Base-by-base conservation (phyloP, 2,888 invertebrate genomes). In the Xestia sexstrigata region DNA sequence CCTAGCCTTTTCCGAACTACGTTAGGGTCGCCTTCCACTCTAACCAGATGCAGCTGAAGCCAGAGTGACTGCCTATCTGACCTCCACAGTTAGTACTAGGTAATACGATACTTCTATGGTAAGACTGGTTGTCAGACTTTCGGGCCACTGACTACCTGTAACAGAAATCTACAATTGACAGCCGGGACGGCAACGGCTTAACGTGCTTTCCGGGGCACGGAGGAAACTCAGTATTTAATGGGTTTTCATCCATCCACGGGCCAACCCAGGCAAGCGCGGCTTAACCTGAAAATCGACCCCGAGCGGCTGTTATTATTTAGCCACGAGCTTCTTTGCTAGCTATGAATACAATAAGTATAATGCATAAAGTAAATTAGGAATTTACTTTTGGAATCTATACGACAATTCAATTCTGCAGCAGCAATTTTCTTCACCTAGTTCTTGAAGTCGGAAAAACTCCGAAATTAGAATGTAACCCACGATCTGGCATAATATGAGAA, bases 381-480 rank as follows among this genome's bases (percentile, higher is more conserved):
- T 8, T 26, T 17, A 7, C 26, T 58, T 30, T 17, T 3, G 60
- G 3, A 30, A 60, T 30, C 58, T 60, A 20, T 20, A 35, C 20
- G 5, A 62, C 9, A 20, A 62, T 62, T 35, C 35, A 62, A 20
- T 9, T 5, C 15, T 26, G 60, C 20, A 20, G 73, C 79, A 30
- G 73, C 81, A 87, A 87, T 89, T 89, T 87, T 89, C 35, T 62
- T 35, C 30, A 84, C 83, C 77, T 79, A 78, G 79, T 76, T 76
- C 82, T 82, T 70, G 49, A 66, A 81, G 70, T 71, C 45, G 78
- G 78, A 82, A 88, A 82, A 82, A 83, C 11, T 76, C 66, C 71
- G 74, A 80, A 80, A 79, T 71, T 72, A 67, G 75, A 80, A 83
- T 70, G 77, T 78, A 84, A 82, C 85, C 77, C 70, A 66, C 52